phyloP scores from a whole-genome alignment of 2,113 vertebrate species.

The Aphelocoma coerulescens region DNA sequence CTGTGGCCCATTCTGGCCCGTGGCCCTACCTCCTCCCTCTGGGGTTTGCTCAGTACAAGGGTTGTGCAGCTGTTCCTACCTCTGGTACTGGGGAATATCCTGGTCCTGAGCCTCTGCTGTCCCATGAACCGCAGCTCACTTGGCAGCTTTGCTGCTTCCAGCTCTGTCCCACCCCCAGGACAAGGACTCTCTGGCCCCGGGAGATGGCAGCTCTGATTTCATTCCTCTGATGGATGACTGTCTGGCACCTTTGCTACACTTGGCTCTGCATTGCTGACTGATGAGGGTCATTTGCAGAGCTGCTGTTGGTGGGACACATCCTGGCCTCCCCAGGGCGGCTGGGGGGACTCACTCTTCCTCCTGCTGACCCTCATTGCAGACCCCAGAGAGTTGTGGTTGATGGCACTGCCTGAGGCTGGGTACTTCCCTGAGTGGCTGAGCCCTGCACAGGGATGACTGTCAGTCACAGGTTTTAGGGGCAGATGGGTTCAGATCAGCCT shows the following conservation, averaged over 20 bases:
- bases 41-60: neutral
- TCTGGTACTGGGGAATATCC: neutral
- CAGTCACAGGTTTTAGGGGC: neutral
- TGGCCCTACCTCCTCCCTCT: neutral
- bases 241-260: neutral
- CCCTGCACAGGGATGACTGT: neutral
- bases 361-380: neutral
- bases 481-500: neutral
- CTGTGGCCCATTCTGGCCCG: neutral
- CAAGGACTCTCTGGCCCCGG: neutral
- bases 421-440: fast-evolving
- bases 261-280: neutral
- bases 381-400: neutral
- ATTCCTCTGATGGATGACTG: neutral
- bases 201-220: slow-evolving; percentile 1
- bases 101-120: neutral
- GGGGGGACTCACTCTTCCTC: neutral
- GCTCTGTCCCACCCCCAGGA: neutral
- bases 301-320: neutral
- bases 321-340: fast-evolving
- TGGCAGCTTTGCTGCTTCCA: neutral
- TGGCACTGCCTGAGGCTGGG: neutral
- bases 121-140: fast-evolving
- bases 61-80: neutral
- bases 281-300: slow-evolving; percentile 35